Percentiles rank a stretch among this genome's conserved stretches.
These are phyloP conservation scores for Entomobrya proxima DNA, from an alignment of 2,888 invertebrate genomes.

Conservation along the genomic window DNA sequence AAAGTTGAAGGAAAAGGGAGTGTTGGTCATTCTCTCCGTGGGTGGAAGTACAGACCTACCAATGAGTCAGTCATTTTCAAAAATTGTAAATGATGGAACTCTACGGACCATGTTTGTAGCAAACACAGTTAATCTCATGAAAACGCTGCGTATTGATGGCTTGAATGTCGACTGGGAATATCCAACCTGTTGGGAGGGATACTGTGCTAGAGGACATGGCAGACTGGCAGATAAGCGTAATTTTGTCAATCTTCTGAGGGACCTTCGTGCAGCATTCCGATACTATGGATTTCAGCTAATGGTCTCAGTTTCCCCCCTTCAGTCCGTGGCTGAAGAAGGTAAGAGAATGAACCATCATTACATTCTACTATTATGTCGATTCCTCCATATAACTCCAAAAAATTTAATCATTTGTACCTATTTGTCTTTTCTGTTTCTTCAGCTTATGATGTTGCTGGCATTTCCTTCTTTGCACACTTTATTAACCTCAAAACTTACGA, in stretches of 20 bases:
- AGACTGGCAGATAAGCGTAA: slow-evolving; percentile 85
- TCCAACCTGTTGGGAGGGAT: slow-evolving; percentile 94
- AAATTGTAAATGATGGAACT: slow-evolving; percentile 83
- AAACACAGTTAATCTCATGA: slow-evolving; percentile 84
- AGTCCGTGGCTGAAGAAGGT: slow-evolving; percentile 62
- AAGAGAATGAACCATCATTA: too few species aligned
- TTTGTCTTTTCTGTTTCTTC: not conserved
- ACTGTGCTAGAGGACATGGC: slow-evolving; percentile 86
- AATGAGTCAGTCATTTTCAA: slow-evolving; percentile 87
- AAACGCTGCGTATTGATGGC: slow-evolving; percentile 88
- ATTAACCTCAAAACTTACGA: slow-evolving; percentile 77
- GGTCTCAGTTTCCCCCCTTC: slow-evolving; percentile 73
- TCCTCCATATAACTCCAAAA: not conserved
- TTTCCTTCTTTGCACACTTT: slow-evolving; percentile 76
- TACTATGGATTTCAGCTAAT: slow-evolving; percentile 71
- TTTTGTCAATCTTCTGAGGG: slow-evolving; percentile 83
- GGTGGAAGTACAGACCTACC: slow-evolving; percentile 97
- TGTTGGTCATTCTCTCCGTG: slow-evolving; percentile 87
- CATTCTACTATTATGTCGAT: too few species aligned
- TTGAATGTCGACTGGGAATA: slow-evolving; percentile 96
- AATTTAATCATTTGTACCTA: not conserved
- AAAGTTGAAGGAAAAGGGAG: slow-evolving; percentile 76
- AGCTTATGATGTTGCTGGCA: slow-evolving; percentile 76
- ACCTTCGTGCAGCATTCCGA: slow-evolving; percentile 70
- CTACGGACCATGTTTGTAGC: slow-evolving; percentile 84